These are phyloP conservation scores for Rhea pennata DNA, from an alignment of 2,113 vertebrate species.

Conservation along the genomic window DNA sequence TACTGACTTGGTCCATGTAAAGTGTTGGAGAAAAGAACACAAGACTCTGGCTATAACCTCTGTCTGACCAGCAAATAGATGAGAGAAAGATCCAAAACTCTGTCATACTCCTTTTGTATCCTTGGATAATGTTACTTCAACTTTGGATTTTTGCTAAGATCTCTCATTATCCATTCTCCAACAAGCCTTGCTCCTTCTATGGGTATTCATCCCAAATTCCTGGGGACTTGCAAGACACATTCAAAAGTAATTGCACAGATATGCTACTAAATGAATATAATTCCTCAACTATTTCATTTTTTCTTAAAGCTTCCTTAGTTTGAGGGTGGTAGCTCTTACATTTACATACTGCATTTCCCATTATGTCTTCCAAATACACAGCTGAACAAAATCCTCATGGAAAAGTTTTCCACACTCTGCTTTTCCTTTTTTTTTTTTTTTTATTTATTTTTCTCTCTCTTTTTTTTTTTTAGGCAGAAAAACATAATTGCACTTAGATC, in stretches of 20 bases:
- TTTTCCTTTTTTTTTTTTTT: background rate
- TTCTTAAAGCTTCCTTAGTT: background rate
- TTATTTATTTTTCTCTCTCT: background rate
- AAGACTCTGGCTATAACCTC: background rate
- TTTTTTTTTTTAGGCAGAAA: background rate
- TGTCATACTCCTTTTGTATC: background rate
- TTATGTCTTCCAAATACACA: background rate
- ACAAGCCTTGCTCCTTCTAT: rapidly evolving
- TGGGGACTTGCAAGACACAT: background rate
- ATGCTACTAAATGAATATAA: background rate
- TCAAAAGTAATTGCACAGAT: background rate
- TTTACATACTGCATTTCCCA: background rate
- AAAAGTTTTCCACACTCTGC: background rate
- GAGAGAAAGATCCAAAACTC: background rate
- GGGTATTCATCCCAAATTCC: background rate
- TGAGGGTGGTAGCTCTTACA: background rate
- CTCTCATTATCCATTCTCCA: background rate
- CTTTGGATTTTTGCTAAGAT: background rate
- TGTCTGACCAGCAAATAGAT: background rate
- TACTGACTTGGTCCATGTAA: background rate
- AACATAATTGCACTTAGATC: background rate
- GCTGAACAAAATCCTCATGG: background rate
- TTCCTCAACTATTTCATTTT: background rate
- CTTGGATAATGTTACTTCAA: rapidly evolving
- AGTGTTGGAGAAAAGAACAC: background rate